Base-by-base conservation (phyloP, 2,113 vertebrate species). In the Ciconia maguari region DNA sequence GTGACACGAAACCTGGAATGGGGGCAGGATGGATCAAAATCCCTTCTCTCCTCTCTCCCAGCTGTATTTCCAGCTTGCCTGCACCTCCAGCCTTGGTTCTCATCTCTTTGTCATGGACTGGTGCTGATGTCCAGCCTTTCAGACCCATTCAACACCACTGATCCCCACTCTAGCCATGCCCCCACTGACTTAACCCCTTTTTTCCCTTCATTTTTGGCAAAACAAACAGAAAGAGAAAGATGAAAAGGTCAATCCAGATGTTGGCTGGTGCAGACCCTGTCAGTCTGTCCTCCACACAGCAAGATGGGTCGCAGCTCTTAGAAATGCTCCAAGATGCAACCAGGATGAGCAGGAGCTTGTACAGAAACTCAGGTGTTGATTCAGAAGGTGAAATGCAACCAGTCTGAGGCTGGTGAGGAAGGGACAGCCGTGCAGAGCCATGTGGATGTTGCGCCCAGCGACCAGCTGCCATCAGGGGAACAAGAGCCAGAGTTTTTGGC, bases 1-100 rank as follows among this genome's bases (percentile, higher is more conserved):
- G 98, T 99, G 84, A 99, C 99, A 38, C 98, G 98, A 91, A 99
- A 99, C 96, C 99, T 99, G 90, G 6, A n/a, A 66, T 0, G 11
- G 32, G 42, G 34, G 52, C 49, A 60, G 30, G 29, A 15, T 2
- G 13, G 2, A 38, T 97, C 62, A 95, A 78, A 26, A 24, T 27
- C 42, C 71, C 65, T 62, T 58, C 38, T 41, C 27, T 83, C 29
- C n/a, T 90, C 62, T 46, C 20, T 57, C 69, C 44, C n/a, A 2
- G 10, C 32, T 30, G 16, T 14, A 30, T 70, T 26, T 57, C 68
- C 75, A 22, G 42, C n/a, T 30, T 8, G 16, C 13, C 61, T 9
- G 9, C 1, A 3, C n/a, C 52, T 36, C 49, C 81, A 82, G 21
- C 44, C 42, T 42, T 0, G 0, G 6, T 17, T 64, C 44, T 49